Base-by-base conservation (phyloP, 2,113 vertebrate species). In the Sinocyclocheilus grahami region DNA sequence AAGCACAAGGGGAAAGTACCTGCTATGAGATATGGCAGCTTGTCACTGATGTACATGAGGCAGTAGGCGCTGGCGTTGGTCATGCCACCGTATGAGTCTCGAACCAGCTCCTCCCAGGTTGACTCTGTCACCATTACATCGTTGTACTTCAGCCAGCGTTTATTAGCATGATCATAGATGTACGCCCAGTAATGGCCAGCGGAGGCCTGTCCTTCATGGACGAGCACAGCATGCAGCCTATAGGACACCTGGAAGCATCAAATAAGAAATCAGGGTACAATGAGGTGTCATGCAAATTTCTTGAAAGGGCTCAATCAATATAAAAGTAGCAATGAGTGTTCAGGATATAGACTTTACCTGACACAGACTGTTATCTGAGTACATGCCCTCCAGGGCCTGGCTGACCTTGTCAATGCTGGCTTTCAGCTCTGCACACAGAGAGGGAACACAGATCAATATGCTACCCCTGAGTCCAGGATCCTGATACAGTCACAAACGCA, bases 171-270 rank as follows among this genome's bases (percentile, higher is more conserved):
- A 91, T 97, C 93, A 0, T 96, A 98, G 62, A 99, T 94, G 82
- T 97, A 99, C n/a, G 98, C 97, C 98, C 98, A 99, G 93, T 99
- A 99, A 90, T 99, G 98, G 2, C 98, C 98, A 0, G 97, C 97
- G 0, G 97, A 97, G 0, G 98, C 98, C 86, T 99, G 98, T 33
- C 98, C 98, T 86, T 99, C 98, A 0, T 99, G 98, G 3, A 99
- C 97, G 2, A 99, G 93, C 51, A 99, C 98, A 0, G 98, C 98
- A 0, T 99, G 98, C 76, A 99, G 94, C 55, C 88, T 95, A 82
- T 99, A 99, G 27, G 98, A 97, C n/a, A 97, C 96, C 98, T 99
- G 88, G 55, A 67, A 2, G 42, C 74, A 82, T 51, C 48, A 78
- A n/a, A 84, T 42, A 20, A 58, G 12, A 18, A 86, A 11, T 60